Conservation (phyloP, 2,888 invertebrate species). For the Macrosoma leucophasiata region DNA sequence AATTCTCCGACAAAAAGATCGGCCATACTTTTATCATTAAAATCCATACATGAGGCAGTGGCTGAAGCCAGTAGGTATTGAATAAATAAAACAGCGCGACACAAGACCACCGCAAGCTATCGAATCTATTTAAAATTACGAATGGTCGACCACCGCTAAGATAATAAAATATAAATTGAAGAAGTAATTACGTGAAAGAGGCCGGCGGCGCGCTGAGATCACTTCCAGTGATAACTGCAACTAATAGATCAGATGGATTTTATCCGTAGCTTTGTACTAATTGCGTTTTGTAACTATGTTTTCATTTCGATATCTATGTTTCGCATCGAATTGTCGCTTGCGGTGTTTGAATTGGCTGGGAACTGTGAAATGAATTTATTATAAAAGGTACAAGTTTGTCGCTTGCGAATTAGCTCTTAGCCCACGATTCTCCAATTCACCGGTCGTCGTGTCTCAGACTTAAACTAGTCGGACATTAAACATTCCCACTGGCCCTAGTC, state of each 20-base stretch:
- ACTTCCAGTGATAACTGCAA: conserved; percentile 39
- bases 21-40: too few relatives aligned
- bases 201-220: conserved; percentile 32
- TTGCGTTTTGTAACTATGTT: conserved; percentile 49
- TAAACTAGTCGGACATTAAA: conserved; percentile 24
- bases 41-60: too few relatives aligned
- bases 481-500: conserved; percentile 23
- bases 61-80: too few relatives aligned
- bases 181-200: conserved; percentile 38
- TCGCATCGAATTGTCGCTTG: conserved; percentile 18
- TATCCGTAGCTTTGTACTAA: conserved; percentile 54
- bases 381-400: too few relatives aligned
- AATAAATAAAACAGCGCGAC: too few relatives aligned
- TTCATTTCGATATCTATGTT: conserved; percentile 31
- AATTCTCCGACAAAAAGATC: too few relatives aligned
- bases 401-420: too few relatives aligned
- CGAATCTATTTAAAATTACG: too few relatives aligned
- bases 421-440: too few relatives aligned
- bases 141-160: conserved; percentile 14
- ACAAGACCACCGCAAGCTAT: too few relatives aligned
- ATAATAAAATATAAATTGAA: conserved; percentile 38
- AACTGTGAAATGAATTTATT: too few relatives aligned
- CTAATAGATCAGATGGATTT: conserved; percentile 49
- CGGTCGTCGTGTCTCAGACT: conserved; percentile 9
- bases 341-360: too few relatives aligned